phyloP scores from a whole-genome alignment of 2,113 vertebrate genomes.

The Rhagologus leucostigma region DNA sequence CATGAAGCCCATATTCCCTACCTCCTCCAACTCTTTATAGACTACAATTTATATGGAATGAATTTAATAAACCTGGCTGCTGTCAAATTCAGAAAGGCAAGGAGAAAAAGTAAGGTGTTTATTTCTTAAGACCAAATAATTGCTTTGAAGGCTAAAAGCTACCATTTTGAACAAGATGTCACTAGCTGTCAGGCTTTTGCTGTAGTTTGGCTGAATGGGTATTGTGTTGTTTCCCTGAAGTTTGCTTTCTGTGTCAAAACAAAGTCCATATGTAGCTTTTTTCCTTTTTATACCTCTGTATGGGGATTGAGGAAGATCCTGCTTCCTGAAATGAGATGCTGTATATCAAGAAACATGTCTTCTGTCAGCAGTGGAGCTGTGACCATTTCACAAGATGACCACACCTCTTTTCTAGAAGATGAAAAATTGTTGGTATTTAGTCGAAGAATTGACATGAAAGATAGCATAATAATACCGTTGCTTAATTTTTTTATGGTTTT shows the following conservation, averaged over 20 bases:
- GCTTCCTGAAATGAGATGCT: neutral
- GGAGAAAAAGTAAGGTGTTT: slow-evolving; percentile 80
- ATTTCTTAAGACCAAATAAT: slow-evolving; percentile 31
- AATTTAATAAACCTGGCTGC: slow-evolving; percentile 91
- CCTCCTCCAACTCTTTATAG: slow-evolving; percentile 98
- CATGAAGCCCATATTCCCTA: slow-evolving; percentile 97
- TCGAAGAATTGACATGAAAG: neutral
- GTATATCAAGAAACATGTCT: rapidly evolving
- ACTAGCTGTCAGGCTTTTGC: neutral
- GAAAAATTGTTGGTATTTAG: neutral
- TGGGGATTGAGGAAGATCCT: neutral
- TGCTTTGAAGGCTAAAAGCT: neutral
- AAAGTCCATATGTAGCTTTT: neutral
- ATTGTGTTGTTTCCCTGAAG: neutral
- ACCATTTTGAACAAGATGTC: neutral
- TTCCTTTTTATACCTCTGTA: neutral
- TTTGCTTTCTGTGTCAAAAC: neutral
- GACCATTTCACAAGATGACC: neutral
- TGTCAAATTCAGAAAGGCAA: slow-evolving; percentile 89
- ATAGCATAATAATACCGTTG: neutral
- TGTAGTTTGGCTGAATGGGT: neutral
- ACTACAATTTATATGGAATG: slow-evolving; percentile 99
- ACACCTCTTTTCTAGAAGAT: neutral
- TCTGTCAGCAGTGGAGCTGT: neutral
- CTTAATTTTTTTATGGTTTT: neutral